Conservation (phyloP, 2,888 invertebrate species). For the Microdon myrmicae region DNA sequence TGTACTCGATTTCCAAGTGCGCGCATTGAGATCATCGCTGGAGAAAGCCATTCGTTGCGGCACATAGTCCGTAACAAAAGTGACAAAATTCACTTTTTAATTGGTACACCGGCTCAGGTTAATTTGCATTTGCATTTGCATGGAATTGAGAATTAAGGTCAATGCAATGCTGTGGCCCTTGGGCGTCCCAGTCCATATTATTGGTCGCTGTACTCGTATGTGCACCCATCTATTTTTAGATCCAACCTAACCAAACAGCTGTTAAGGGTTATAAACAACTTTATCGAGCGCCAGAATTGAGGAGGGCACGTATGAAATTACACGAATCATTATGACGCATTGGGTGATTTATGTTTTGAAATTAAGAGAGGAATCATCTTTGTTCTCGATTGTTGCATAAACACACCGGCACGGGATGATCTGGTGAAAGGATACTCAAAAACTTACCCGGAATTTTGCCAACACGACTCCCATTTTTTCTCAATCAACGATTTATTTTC, state of each 20-base stretch:
- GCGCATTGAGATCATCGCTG: not conserved
- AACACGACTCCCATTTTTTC: constrained; percentile 73
- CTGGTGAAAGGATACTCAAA: too few relatives aligned
- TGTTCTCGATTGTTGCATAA: constrained; percentile 29
- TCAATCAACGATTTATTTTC: constrained; percentile 20
- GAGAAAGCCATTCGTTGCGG: not conserved
- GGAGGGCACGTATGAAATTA: constrained; percentile 29
- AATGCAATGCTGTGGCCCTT: constrained; percentile 44
- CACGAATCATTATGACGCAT: constrained; percentile 33
- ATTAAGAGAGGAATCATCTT: constrained; percentile 1
- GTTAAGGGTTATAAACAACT: constrained; percentile 19
- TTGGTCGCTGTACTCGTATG: constrained; percentile 19
- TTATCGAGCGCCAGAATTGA: constrained; percentile 31
- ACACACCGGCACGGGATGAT: not conserved
- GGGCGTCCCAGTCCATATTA: constrained; percentile 27
- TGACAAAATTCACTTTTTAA: constrained; percentile 15
- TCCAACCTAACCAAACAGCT: constrained; percentile 26
- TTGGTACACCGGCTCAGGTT: constrained; percentile 14
- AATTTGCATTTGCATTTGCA: constrained; percentile 26
- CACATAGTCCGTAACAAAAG: not conserved
- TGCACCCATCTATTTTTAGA: constrained; percentile 30
- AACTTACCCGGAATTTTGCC: constrained; percentile 76
- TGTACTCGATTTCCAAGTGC: not conserved
- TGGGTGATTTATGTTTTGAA: constrained; percentile 13
- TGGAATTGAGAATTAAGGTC: constrained; percentile 47